Evolutionary conservation across 64 coral and sea anemone genomes (phyloP).

Genomic region (Actinia tenebrosa): DNA sequence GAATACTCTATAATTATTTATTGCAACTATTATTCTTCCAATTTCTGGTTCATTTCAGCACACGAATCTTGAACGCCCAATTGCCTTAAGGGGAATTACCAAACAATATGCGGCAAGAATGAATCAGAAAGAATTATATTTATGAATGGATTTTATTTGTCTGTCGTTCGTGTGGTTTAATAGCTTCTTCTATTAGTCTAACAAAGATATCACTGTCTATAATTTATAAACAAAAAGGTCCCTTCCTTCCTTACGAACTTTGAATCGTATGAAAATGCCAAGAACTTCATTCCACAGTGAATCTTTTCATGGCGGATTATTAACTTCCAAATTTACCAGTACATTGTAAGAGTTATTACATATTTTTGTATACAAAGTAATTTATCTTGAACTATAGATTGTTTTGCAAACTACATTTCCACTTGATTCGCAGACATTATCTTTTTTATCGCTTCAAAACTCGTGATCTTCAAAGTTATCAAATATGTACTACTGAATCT

Average conservation of each 20-base stretch:
- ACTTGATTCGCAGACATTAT: not conserved
- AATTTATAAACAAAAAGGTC: not conserved
- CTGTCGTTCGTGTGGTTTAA: not conserved
- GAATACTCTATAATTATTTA: not conserved
- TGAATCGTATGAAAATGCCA: too few relatives aligned
- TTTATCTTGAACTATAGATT: not conserved
- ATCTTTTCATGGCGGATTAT: not conserved
- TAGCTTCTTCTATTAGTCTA: not conserved
- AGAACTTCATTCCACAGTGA: not conserved
- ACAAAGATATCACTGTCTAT: not conserved
- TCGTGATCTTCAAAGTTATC: not conserved
- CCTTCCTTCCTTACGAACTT: not conserved
- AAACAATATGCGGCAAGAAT: not conserved
- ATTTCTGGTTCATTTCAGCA: not conserved
- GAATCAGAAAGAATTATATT: not conserved
- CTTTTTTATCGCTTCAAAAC: not conserved
- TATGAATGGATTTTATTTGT: not conserved
- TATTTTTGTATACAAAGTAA: not conserved
- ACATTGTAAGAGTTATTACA: not conserved
- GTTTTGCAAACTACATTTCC: not conserved
- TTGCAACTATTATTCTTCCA: slow-evolving; percentile 3
- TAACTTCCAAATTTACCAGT: not conserved
- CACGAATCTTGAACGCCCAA: not conserved
- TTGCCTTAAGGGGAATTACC: not conserved
- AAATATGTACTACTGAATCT: not conserved